Evolutionary conservation across 1,140 invertebrate genomes (phyloP).

Genomic region (Ceratina japonica): DNA sequence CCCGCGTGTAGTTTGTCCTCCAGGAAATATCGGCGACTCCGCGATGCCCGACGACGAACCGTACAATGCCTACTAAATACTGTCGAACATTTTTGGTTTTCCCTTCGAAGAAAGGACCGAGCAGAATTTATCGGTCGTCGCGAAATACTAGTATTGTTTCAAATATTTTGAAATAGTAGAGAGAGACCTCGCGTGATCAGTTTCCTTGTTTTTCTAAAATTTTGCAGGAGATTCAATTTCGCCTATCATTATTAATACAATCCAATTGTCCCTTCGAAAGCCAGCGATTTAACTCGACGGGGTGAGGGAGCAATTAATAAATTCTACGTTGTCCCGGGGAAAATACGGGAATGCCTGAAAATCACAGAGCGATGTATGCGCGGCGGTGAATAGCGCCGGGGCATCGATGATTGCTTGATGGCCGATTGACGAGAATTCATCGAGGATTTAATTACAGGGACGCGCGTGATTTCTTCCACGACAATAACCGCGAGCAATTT

Average conservation of each 20-base stretch:
- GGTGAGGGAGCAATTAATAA: slow-evolving; percentile 27
- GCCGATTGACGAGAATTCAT: slow-evolving; percentile 60
- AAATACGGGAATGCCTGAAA: slow-evolving; percentile 43
- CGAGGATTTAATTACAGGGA: slow-evolving; percentile 68
- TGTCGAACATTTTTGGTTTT: no score
- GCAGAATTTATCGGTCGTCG: no score
- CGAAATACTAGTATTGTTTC: no score
- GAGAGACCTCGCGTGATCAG: not conserved
- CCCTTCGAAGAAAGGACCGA: no score
- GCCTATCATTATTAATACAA: slow-evolving; percentile 1
- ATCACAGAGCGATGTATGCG: slow-evolving; percentile 15
- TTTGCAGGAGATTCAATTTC: no score
- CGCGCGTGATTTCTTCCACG: slow-evolving; percentile 59
- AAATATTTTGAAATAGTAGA: not conserved
- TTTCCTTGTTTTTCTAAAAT: no score
- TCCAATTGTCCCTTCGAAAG: slow-evolving; percentile 22
- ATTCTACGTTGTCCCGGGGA: not conserved
- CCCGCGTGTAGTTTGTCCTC: slow-evolving; percentile 17
- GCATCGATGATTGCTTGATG: slow-evolving; percentile 45
- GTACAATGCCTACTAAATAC: no score
- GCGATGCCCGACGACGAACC: not conserved
- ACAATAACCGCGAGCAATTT: slow-evolving; percentile 70
- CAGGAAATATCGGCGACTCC: not conserved
- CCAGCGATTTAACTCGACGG: slow-evolving; percentile 1
- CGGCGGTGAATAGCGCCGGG: slow-evolving; percentile 26